A percentile compares a stretch with the other conserved stretches of the same genome.
phyloP scores from a whole-genome alignment of 2,888 invertebrate genomes.

The Dione juno region DNA sequence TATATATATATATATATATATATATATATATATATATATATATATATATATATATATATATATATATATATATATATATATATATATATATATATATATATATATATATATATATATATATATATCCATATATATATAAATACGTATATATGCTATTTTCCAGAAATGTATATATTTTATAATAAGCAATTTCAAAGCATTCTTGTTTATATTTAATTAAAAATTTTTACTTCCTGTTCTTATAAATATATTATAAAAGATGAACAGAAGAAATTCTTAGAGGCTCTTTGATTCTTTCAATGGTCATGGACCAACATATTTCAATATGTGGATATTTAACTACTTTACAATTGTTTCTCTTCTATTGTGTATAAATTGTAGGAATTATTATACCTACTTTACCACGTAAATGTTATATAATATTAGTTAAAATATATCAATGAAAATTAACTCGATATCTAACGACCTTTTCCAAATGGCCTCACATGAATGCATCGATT shows the following conservation, averaged over 20 bases:
- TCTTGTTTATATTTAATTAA: too few species aligned
- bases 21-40: too few species aligned
- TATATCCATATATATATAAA: too few species aligned
- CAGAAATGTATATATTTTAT: too few species aligned
- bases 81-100: too few species aligned
- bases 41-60: too few species aligned
- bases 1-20: too few species aligned
- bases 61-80: too few species aligned
- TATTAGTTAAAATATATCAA: not conserved
- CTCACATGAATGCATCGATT: slow-evolving; percentile 54
- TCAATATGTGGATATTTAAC: not conserved
- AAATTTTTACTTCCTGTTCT: too few species aligned
- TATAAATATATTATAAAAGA: not conserved
- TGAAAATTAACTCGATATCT: slow-evolving; percentile 23
- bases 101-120: too few species aligned
- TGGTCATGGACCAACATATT: not conserved
- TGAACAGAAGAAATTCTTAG: not conserved
- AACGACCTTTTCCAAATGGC: slow-evolving; percentile 52
- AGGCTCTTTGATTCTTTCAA: not conserved
- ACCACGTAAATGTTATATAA: not conserved
- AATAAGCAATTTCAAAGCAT: too few species aligned
- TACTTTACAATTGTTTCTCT: not conserved
- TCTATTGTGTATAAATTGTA: not conserved
- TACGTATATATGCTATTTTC: too few species aligned
- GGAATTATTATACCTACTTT: not conserved